Percentiles rank a stretch among this genome's conserved stretches.
Evolutionary conservation across 2,797 vertebrate genomes (phyloP).

Genomic region (Pseudochromis fuscus): DNA sequence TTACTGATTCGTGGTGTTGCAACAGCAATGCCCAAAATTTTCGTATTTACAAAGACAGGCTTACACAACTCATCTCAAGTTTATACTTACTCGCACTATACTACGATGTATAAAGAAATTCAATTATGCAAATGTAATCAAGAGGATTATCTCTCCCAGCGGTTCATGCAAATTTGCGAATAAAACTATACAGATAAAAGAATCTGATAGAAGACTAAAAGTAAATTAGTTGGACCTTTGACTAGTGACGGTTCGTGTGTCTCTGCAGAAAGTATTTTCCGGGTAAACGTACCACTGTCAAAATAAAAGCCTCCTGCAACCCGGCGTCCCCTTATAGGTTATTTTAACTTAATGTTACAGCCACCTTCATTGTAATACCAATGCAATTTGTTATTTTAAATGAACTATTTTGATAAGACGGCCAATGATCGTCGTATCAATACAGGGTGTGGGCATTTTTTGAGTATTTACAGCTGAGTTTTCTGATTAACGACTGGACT

Average conservation of each 20-base stretch:
- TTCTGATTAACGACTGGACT: accelerated
- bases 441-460: background rate
- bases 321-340: accelerated
- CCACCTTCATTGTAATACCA: accelerated
- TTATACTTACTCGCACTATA: background rate
- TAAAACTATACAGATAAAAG: background rate
- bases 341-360: background rate
- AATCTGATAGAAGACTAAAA: background rate
- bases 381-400: accelerated
- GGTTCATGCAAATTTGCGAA: constrained; percentile 17
- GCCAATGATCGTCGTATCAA: accelerated
- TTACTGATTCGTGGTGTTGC: background rate
- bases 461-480: accelerated
- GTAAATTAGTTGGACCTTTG: constrained; percentile 22
- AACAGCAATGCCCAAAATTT: background rate
- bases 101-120: background rate
- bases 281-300: constrained; percentile 51
- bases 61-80: background rate
- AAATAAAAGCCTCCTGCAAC: constrained; percentile 68
- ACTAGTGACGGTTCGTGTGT: background rate
- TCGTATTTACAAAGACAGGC: background rate
- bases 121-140: background rate
- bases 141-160: constrained; percentile 44
- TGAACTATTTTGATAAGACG: accelerated
- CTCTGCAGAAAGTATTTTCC: constrained; percentile 36